Evolutionary conservation across 2,888 invertebrate genomes (phyloP), one percentile per base, ranked within the genome.

Genomic region (Drosophila algonquin): DNA sequence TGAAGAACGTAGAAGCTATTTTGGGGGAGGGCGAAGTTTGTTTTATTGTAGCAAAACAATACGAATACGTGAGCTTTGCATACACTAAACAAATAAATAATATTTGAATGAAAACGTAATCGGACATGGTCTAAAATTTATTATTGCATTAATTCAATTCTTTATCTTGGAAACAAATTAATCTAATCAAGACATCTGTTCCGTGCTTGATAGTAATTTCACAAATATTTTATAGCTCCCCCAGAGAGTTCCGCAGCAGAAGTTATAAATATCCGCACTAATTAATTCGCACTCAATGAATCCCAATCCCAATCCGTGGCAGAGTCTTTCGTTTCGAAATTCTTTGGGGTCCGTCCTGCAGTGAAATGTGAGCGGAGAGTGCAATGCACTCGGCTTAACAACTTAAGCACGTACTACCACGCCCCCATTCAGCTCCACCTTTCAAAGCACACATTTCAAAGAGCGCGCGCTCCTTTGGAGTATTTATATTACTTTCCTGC

Each of bases 321-420:
- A 58, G 67, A 56, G 63, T 68, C 74, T 82, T 87, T 83, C 74
- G 87, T 80, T 77, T 75, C 30, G 54, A 87, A 83, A 83, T 83
- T 80, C 77, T 88, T 68, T 70, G 14, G 8, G 21, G 30, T 8
- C 7, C 27, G 65, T 63, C 60, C 60, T 72, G 64, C 47, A 18
- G 55, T 74, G 73, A 76, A 79, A 80, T 80, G 77, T 73, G 74
- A 76, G 61, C 63, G 48, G 67, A 75, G 86, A 75, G 86, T 81
- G 86, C 86, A 87, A 77, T 87, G 87, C 76, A 77, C 89, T 80
- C 74, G 63, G 35, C 55, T 24, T 73, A 54, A 61, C 70, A 63
- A 67, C 82, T 82, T 86, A 58, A 83, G 70, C 82, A 77, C 77
- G 86, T 82, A 70, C 86, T 70, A 71, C 70, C 58, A 76, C 52